Conservation (phyloP, 1,140 invertebrate genomes). For the Drosophila sproati region DNA sequence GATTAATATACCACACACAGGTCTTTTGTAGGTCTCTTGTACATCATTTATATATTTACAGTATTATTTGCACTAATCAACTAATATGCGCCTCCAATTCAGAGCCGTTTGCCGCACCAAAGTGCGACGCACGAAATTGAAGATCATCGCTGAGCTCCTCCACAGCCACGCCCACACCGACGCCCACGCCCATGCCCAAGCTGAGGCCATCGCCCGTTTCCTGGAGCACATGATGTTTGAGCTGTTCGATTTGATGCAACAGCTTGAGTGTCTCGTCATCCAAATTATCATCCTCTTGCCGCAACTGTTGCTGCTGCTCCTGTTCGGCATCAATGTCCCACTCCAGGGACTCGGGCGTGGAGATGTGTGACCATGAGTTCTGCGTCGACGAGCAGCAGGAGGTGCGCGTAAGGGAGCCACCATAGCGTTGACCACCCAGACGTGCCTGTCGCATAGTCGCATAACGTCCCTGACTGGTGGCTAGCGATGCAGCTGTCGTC, state of each 20-base stretch:
- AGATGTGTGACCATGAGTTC: slow-evolving; percentile 82
- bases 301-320: slow-evolving; percentile 66
- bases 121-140: slow-evolving; percentile 55
- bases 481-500: slow-evolving; percentile 42
- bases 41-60: slow-evolving; percentile 29
- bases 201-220: slow-evolving; percentile 72
- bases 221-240: slow-evolving; percentile 78
- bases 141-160: slow-evolving; percentile 58
- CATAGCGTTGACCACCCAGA: slow-evolving; percentile 44
- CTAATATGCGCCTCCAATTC: slow-evolving; percentile 54
- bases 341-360: slow-evolving; percentile 80
- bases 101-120: slow-evolving; percentile 42
- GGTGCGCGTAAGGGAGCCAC: slow-evolving; percentile 71
- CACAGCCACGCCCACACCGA: slow-evolving; percentile 32
- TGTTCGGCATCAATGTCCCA: slow-evolving; percentile 82
- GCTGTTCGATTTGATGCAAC: slow-evolving; percentile 79
- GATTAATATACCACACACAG: slow-evolving; percentile 17
- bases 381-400: slow-evolving; percentile 74
- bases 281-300: slow-evolving; percentile 75
- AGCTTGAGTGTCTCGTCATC: slow-evolving; percentile 78
- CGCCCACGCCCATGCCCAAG: slow-evolving; percentile 40
- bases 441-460: slow-evolving; percentile 35
- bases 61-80: slow-evolving; percentile 29
- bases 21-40: slow-evolving; percentile 43
- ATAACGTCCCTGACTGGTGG: slow-evolving; percentile 51